A percentile compares a stretch with the other conserved stretches of the same genome.
phyloP scores from a whole-genome alignment of 2,113 vertebrate genomes.

The Hypocryptadius cinnamomeus region DNA sequence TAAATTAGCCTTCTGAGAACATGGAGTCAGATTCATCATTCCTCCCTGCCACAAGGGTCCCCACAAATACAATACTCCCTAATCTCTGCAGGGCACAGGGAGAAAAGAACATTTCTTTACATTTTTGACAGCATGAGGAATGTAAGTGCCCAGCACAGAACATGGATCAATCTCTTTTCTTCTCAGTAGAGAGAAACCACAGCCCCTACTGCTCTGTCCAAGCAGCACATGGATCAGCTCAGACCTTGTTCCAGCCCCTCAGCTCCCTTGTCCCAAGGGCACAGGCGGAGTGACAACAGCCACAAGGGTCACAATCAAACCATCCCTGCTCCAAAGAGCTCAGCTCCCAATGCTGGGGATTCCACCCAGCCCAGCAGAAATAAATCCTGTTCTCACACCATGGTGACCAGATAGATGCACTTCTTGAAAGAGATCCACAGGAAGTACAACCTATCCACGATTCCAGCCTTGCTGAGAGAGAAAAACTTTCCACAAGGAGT shows the following conservation, averaged over 20 bases:
- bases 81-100: not conserved
- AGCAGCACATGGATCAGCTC: accelerated
- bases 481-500: not conserved
- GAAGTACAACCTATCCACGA: not conserved
- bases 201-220: not conserved
- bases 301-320: not conserved
- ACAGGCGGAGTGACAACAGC: not conserved
- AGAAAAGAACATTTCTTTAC: not conserved
- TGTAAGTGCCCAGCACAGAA: not conserved
- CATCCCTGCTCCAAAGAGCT: not conserved
- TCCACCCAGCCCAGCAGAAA: not conserved
- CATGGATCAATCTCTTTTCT: not conserved
- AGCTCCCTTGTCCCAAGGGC: not conserved
- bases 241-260: not conserved
- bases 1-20: too few relatives aligned
- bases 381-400: not conserved
- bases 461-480: accelerated
- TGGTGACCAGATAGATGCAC: accelerated
- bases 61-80: not conserved
- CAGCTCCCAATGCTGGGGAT: accelerated
- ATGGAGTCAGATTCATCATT: too few relatives aligned
- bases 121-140: not conserved
- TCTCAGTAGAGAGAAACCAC: not conserved
- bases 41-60: too few relatives aligned
- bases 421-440: not conserved